Evolutionary conservation across 92 coral and sea anemone species (phyloP), one percentile per base, ranked within the genome.

Genomic region (Palythoa grandiflora): DNA sequence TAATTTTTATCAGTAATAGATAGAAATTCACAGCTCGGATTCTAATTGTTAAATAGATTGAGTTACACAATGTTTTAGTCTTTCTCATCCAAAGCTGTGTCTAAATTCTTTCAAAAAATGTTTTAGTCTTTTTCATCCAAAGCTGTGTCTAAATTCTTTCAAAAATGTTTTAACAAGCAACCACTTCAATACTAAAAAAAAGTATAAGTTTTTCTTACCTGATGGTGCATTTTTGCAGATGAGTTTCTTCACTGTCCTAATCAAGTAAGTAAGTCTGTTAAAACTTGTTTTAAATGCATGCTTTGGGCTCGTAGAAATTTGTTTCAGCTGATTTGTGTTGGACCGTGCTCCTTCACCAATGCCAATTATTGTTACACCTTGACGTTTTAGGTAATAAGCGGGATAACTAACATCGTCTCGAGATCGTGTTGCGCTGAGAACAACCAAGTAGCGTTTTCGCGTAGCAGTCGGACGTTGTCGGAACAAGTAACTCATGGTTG

Each of bases 381-480:
- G 75, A 6, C 47, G 44, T 54, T 66, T 65, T 11, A 81, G 57
- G 19, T 28, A 53, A 44, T 81, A 65, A 16, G 86, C 54, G 47
- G 86, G 60, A 36, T 19, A 38, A 10, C 74, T 44, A 16, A 81
- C 75, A 14, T 16, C 40, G 37, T 81, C 86, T 39, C 10, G 2
- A 48, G 86, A 81, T 13, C 86, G 66, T 21, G 75, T 35, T 38
- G 20, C 83, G 9, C 68, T 53, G 4, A 78, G 35, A 38, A 55
- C 50, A 21, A 78, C 70, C 50, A 78, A 78, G 36, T 55, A 70
- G 71, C 83, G 83, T 78, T 78, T 78, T n/a, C 83, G 83, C 48
- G 59, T 14, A 2, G 48, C 17, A 16, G 50, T 78, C 19, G 28
- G 50, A 13, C 48, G 44, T 76, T 61, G 15, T 20, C 80, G 61